A percentile compares a stretch with the other conserved stretches of the same genome.
Conservation (phyloP, 2,888 invertebrate genomes). For the Yponomeuta plumbellus region DNA sequence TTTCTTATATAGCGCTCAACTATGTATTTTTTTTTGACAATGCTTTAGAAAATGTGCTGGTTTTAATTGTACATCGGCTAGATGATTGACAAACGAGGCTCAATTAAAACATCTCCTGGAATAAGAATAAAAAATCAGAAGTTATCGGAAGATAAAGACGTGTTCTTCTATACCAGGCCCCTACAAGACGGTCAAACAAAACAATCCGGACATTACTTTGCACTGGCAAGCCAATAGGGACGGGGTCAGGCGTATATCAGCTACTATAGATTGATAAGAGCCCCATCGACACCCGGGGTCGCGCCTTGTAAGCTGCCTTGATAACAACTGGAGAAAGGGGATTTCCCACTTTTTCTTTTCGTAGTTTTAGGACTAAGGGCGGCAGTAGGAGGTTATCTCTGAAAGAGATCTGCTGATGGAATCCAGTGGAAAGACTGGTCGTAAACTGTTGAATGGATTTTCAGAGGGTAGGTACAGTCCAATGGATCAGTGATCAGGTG, state of each 20-base stretch:
- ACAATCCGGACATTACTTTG: slow-evolving; percentile 9
- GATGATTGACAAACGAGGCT: no score
- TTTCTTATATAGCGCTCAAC: no score
- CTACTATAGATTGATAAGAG: slow-evolving; percentile 43
- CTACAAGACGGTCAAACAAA: slow-evolving; percentile 11
- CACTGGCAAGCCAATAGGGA: background rate
- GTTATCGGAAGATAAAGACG: background rate
- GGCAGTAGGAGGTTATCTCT: background rate
- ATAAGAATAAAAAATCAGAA: no score
- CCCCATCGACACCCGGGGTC: slow-evolving; percentile 29
- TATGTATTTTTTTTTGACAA: no score
- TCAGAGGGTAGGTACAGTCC: no score
- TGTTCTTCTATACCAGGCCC: background rate
- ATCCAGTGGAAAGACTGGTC: background rate
- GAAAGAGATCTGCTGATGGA: background rate
- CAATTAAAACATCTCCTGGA: no score
- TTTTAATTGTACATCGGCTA: no score
- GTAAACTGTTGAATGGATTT: background rate
- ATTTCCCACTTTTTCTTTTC: slow-evolving; percentile 24
- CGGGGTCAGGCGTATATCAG: slow-evolving; percentile 20
- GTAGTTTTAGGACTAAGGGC: background rate
- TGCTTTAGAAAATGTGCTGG: no score
- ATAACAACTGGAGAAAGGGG: slow-evolving; percentile 26
- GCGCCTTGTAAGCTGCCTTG: slow-evolving; percentile 32
- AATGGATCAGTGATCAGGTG: no score